Base-by-base conservation (phyloP, 2,113 vertebrate genomes). In the Accipiter virgatus region DNA sequence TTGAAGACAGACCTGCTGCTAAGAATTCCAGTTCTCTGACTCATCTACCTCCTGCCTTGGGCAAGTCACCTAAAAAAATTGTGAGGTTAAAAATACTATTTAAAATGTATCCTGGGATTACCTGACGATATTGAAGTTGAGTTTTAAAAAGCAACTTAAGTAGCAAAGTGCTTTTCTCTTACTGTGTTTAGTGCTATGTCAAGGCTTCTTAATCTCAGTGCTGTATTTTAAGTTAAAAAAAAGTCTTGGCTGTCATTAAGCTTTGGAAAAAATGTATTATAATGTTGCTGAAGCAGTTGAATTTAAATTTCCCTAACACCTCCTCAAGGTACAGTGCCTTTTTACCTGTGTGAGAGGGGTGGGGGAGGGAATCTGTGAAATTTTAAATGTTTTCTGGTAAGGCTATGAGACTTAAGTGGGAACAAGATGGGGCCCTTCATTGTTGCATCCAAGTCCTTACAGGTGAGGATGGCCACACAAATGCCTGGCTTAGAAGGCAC, bases 341-440 rank as follows among this genome's bases (percentile, higher is more conserved):
- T 40, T 68, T 43, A 45, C 50, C 55, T 40, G 13, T 36, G 67
- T 52, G 10, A 8, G 11, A 38, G 23, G 6, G 19, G 8, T 29
- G 10, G 12, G 38, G 36, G 11, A 40, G 6, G 2, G 15, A 74
- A 38, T 16, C 52, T 40, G 18, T 22, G 21, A 27, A 0, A 25
- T 58, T 75, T 79, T 5, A 13, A 26, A 4, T 40, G 36, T 47
- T 73, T 74, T 81, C 25, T 42, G 6, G 16, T 66, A 52, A 40
- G 31, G 7, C 23, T 79, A 1, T 38, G 65, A 70, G 31, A 25
- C 5, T 73, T 86, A 3, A 23, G 2, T 53, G 25, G 38, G 45
- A 62, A 0, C 4, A n/a, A 13, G 38, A 18, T 5, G 16, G 13
- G 26, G 14, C 21, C 8, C 5, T 86, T 77, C 22, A 1, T 21